Conservation (phyloP, 2,888 invertebrate species). For the Morinoia aosen region DNA sequence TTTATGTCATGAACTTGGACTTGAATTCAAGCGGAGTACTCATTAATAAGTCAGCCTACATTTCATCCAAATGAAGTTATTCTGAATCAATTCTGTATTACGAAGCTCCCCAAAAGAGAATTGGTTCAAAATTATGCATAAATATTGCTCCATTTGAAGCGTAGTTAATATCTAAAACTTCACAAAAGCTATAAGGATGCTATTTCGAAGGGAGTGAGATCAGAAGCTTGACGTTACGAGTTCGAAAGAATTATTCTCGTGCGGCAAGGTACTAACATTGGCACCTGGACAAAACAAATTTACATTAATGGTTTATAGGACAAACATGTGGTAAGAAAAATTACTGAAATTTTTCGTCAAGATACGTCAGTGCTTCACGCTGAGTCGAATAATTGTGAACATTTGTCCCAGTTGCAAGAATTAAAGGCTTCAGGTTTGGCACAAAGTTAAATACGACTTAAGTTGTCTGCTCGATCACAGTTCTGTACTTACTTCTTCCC, state of each 20-base stretch:
- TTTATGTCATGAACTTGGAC: neutral
- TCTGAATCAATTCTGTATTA: neutral
- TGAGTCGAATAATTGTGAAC: neutral
- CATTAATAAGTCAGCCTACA: neutral
- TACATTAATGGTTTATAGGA: neutral
- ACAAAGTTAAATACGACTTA: neutral
- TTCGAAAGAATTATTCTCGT: neutral
- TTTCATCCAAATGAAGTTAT: neutral
- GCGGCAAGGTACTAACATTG: neutral
- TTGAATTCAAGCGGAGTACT: neutral
- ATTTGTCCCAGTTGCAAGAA: neutral
- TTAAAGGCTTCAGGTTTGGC: neutral
- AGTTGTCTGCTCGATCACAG: conserved; percentile 40
- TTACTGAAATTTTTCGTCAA: neutral
- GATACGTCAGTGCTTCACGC: no score
- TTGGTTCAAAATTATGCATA: neutral
- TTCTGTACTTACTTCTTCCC: conserved; percentile 58
- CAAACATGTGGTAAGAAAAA: neutral
- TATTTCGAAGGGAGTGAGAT: neutral
- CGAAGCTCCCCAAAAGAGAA: neutral
- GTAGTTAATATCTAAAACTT: neutral
- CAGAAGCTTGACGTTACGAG: neutral
- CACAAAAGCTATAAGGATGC: neutral
- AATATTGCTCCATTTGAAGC: neutral
- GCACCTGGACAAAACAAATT: neutral